phyloP scores from a whole-genome alignment of 2,888 invertebrate species.

The Unio pictorum region DNA sequence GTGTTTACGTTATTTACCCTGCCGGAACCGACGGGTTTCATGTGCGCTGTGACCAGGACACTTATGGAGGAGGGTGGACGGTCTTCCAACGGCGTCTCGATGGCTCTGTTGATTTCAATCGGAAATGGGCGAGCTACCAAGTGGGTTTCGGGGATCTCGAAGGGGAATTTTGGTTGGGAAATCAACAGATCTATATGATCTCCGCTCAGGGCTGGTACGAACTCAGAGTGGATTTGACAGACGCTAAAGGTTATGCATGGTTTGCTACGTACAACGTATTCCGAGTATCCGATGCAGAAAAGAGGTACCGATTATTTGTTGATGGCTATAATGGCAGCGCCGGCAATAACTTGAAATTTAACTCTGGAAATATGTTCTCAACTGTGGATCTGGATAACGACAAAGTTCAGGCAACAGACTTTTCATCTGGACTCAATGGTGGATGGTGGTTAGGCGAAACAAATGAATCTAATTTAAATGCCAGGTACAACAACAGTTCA shows the following conservation, averaged over 20 bases:
- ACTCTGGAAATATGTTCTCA: constrained; percentile 2
- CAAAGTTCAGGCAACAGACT: no score
- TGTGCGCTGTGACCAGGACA: no score
- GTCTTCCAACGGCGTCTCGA: no score
- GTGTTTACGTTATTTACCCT: no score
- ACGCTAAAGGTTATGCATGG: neutral
- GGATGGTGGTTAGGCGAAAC: no score
- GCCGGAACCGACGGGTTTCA: no score
- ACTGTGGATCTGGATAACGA: no score
- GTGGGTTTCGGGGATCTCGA: constrained; percentile 12
- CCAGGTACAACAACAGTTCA: no score
- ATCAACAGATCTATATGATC: constrained; percentile 10
- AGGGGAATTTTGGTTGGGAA: constrained; percentile 20
- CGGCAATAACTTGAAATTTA: constrained; percentile 5
- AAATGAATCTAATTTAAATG: no score
- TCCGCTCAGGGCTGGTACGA: constrained; percentile 11
- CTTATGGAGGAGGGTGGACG: no score
- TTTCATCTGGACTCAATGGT: no score
- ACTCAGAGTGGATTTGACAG: constrained; percentile 16
- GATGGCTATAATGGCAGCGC: constrained; percentile 12
- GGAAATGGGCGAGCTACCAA: constrained; percentile 17
- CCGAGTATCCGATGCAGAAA: constrained; percentile 1
- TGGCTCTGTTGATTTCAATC: constrained; percentile 9
- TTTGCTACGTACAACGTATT: constrained; percentile 13
- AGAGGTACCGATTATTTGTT: constrained; percentile 8